Evolutionary conservation across 2,797 vertebrate genomes (phyloP), one percentile per base, ranked within the genome.

Genomic region (Microctenopoma lineatum): DNA sequence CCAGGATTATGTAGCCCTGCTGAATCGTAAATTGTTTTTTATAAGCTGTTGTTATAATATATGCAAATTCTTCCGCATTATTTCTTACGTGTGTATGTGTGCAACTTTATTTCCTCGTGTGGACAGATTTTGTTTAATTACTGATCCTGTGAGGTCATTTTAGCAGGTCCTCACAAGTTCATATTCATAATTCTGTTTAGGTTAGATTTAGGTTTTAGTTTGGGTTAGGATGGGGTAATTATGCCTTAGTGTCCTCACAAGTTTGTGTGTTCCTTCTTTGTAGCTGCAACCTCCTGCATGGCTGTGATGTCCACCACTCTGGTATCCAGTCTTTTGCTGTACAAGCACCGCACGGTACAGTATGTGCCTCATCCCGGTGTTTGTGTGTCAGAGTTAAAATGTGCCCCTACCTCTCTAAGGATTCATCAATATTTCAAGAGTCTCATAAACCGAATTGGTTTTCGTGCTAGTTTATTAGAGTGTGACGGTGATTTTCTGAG

Each of bases 281-380:
- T 79, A 99, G 97, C 95, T 12, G 84, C 89, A 0, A 78, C 90
- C 1, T 87, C 90, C 38, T 95, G 94, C 85, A 94, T 91, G 0
- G 94, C 96, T 0, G 59, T 96, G 87, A 98, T 88, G 89, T 92
- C 95, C 16, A 96, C 95, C 4, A 89, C 91, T 26, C 84, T 98
- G 27, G 85, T 95, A 8, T 93, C 97, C 0, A 91, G 94, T 0
- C 94, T 98, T 52, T 79, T 98, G 73, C 88, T 98, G 18, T 89
- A 96, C 87, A 95, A 84, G 75, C 94, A 96, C 83, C 85, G 10
- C 32, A 89, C 94, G 95, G 97, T 97, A 84, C 15, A 34, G 41
- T 42, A 44, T 44, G 16, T 44, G 41, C 36, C 6, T 57, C 74
- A 60, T 63, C 57, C n/a, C 5, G 36, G 13, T 39, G 36, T 44